Evolutionary conservation across 1,140 invertebrate species (phyloP), one percentile per base, ranked within the genome.

Genomic region (Zaprionus nigranus): DNA sequence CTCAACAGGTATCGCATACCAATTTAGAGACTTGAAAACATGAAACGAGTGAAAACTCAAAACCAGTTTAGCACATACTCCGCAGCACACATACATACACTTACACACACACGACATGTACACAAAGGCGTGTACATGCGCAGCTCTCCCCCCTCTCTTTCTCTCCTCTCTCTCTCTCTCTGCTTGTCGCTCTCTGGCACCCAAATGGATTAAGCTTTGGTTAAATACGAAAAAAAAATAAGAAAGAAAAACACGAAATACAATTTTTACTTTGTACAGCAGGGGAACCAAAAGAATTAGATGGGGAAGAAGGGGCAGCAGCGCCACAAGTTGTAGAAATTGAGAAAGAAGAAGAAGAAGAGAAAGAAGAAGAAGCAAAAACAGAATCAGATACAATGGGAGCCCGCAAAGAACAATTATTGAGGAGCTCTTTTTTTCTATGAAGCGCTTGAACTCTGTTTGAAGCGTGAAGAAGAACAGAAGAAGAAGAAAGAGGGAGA

Each of bases 41-140:
- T 78, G 85, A 88, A 88, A 73, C 85, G 84, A 88, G 85, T 90
- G 81, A 88, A 88, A 90, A 88, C 85, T 88, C 85, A 84, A 71
- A 88, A 88, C 84, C 62, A 66, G 84, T 88, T 88, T 73, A 12
- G 34, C 56, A 49, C 15, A 60, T 30, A 69, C 30, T 26, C 36
- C 40, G n/a, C 38, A 40, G 38, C n/a, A 26, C 20, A 56, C 68
- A 43, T 43, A 36, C 9, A 54, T 20, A 51, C 17, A 36, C 9
- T 40, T 20, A 51, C 17, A 17, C 28, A 46, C 54, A 28, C 28
- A 6, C 22, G 17, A 62, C 17, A 13, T 60, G 22, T 38, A 46
- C 38, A 51, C 60, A 63, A 46, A 51, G 64, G 75, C 61, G 75
- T 76, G 73, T 70, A 75, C 20, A 57, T 40, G n/a, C 26, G 13